These are phyloP conservation scores for Laspeyria flexula DNA, from an alignment of 2,888 invertebrate genomes.

Conservation along the genomic window DNA sequence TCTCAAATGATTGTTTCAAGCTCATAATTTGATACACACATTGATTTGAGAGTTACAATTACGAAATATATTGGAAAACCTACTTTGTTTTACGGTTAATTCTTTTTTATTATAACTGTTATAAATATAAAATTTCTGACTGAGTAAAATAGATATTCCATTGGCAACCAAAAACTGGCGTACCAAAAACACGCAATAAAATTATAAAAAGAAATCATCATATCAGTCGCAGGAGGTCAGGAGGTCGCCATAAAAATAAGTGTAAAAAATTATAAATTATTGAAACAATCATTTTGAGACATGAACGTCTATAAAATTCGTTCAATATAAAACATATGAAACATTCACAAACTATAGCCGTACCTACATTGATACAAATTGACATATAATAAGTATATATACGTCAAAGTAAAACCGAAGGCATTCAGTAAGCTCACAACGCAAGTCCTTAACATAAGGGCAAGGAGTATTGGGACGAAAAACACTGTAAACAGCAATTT, in stretches of 20 bases:
- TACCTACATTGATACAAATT: slow-evolving; percentile 48
- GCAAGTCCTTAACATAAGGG: slow-evolving; percentile 48
- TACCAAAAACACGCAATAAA: too few relatives aligned
- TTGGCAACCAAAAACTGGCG: too few relatives aligned
- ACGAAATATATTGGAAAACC: too few relatives aligned
- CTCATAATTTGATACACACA: background rate
- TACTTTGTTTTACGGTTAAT: too few relatives aligned
- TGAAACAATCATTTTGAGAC: slow-evolving; percentile 5
- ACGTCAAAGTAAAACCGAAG: slow-evolving; percentile 48
- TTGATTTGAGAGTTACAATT: too few relatives aligned
- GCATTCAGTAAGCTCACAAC: slow-evolving; percentile 55
- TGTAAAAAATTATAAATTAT: background rate
- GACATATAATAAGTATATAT: slow-evolving; percentile 33
- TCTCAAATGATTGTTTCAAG: slow-evolving; percentile 7
- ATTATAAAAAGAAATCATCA: background rate
- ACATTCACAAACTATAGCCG: slow-evolving; percentile 23
- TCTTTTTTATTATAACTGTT: too few relatives aligned
- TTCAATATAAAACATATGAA: slow-evolving; percentile 5
- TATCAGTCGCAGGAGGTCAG: too few relatives aligned
- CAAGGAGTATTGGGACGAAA: slow-evolving; percentile 16
- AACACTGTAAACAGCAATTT: slow-evolving; percentile 26
- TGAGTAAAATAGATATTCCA: too few relatives aligned
- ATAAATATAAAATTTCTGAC: too few relatives aligned
- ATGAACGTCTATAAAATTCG: slow-evolving; percentile 12
- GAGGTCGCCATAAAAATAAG: too few relatives aligned